These are phyloP conservation scores for Tipula confusa DNA, from an alignment of 2,888 invertebrate species.

Conservation along the genomic window DNA sequence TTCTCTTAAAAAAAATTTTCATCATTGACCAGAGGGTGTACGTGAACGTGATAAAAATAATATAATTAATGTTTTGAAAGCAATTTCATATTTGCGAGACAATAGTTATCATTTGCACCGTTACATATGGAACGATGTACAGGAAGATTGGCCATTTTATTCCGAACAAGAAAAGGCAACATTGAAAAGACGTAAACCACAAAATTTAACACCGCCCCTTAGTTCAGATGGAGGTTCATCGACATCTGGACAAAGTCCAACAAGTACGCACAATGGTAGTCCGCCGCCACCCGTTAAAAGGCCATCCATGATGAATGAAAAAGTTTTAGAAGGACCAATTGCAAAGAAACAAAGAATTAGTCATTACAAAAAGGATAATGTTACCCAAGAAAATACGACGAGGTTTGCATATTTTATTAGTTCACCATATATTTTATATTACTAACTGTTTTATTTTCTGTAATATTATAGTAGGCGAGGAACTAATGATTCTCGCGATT, in stretches of 20 bases:
- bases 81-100: constrained; percentile 77
- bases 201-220: constrained; percentile 84
- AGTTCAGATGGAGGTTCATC: constrained; percentile 77
- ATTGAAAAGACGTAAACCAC: constrained; percentile 85
- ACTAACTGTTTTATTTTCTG: neutral
- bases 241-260: constrained; percentile 74
- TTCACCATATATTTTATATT: neutral
- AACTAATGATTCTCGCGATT: constrained; percentile 49
- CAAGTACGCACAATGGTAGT: constrained; percentile 67
- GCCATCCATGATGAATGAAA: constrained; percentile 52
- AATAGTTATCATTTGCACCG: constrained; percentile 85
- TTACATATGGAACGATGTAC: constrained; percentile 87
- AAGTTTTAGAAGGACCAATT: constrained; percentile 56
- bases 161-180: constrained; percentile 82
- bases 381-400: constrained; percentile 35
- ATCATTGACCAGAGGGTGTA: constrained; percentile 73
- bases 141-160: constrained; percentile 92
- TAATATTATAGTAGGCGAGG: constrained; percentile 39
- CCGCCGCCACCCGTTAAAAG: constrained; percentile 63
- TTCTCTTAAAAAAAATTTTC: neutral
- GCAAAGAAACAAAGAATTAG: constrained; percentile 83
- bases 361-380: constrained; percentile 65
- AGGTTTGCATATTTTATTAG: neutral
- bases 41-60: constrained; percentile 75
- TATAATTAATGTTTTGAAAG: constrained; percentile 72